Evolutionary conservation across 2,888 invertebrate species (phyloP), one percentile per base, ranked within the genome.

Genomic region (Napeogenes sylphis): DNA sequence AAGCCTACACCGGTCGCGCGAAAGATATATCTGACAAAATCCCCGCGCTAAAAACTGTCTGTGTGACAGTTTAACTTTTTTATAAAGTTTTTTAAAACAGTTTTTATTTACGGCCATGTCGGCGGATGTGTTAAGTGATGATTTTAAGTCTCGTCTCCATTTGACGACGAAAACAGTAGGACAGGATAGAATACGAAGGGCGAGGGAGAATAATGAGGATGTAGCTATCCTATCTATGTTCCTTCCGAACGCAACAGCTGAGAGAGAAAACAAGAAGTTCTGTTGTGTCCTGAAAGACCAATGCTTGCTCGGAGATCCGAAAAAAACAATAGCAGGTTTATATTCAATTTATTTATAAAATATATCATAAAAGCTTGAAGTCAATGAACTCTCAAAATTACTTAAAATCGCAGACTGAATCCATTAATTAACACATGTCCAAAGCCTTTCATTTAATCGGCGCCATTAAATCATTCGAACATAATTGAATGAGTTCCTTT

Each of bases 221-320:
- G 94, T 97, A 66, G 97, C 97, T 60, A 94, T 97, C 74, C 90
- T 97, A 74, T 95, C 96, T 70, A 96, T 96, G 94, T 95, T 97
- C 78, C 91, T 96, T 66, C 94, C 96, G 55, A 92, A 92, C 73
- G 92, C 92, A 46, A 92, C 92, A 56, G 92, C 92, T 75, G 92
- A 93, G 64, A 79, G 87, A 74, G 93, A 93, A 75, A 94, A 94
- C 77, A 94, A 94, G 79, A 92, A 94, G 76, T 97, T 97, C 84
- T 92, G 93, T 82, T 97, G 97, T 88, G 92, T 93, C 70, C 87
- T 95, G 74, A 94, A 94, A 67, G 93, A 93, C 72, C 93, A 94
- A 74, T 97, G 97, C 81, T 84, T 93, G 55, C 86, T 94, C 64
- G 96, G 96, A 45, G 95, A 97, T 86, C 92, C 94, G 45, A 93